These are phyloP conservation scores for Sitta europaea DNA, from an alignment of 2,113 vertebrate genomes.

Conservation along the genomic window DNA sequence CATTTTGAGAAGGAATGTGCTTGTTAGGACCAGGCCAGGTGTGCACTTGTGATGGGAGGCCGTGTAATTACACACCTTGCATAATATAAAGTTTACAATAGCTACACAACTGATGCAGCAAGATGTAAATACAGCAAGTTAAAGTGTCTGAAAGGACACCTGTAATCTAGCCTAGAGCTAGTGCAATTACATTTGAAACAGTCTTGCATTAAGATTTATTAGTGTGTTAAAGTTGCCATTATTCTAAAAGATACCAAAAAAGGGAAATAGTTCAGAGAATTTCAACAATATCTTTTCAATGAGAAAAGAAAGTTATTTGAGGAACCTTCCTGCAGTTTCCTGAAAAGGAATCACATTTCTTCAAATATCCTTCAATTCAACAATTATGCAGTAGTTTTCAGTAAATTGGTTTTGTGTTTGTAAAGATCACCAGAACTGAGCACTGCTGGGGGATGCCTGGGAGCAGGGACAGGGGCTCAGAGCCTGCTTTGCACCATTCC, in stretches of 20 bases:
- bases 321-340: not conserved
- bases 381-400: not conserved
- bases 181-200: constrained; percentile 28
- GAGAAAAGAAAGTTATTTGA: not conserved
- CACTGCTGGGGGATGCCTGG: fast-evolving
- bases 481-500: not conserved
- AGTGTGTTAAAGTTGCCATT: not conserved
- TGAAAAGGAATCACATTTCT: not conserved
- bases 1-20: constrained; percentile 57
- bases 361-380: not conserved
- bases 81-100: constrained; percentile 63
- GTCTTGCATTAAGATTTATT: constrained; percentile 39
- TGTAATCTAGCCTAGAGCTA: constrained; percentile 54
- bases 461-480: not conserved
- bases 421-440: not conserved
- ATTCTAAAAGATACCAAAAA: not conserved
- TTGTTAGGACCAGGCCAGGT: constrained; percentile 59
- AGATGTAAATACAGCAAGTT: constrained; percentile 48
- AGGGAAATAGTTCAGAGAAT: not conserved
- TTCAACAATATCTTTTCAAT: not conserved
- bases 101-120: constrained; percentile 33
- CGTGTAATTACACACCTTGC: constrained; percentile 68
- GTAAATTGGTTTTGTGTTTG: not conserved
- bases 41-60: constrained; percentile 27
- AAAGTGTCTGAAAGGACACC: constrained; percentile 59